phyloP scores from a whole-genome alignment of 2,113 vertebrate genomes.

The Marcusenius ussheri region DNA sequence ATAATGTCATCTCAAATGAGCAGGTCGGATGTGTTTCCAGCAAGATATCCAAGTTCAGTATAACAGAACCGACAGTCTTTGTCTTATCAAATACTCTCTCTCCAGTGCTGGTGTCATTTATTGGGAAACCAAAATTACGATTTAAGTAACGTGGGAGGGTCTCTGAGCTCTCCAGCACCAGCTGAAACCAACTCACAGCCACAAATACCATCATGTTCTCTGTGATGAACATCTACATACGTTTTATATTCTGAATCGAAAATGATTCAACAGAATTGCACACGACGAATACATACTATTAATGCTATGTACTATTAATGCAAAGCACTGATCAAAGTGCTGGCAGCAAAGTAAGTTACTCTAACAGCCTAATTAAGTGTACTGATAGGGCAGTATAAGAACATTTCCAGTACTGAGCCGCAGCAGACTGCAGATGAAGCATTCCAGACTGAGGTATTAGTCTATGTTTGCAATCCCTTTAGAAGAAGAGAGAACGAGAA shows the following conservation, averaged over 20 bases:
- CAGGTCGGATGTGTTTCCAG: neutral
- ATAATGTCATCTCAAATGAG: neutral
- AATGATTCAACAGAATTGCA: neutral
- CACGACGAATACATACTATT: neutral
- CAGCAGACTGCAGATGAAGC: neutral
- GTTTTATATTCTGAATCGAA: neutral
- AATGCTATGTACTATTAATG: neutral
- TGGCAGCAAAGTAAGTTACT: neutral
- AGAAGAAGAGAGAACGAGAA: constrained; percentile 16
- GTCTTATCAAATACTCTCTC: neutral
- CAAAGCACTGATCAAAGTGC: neutral
- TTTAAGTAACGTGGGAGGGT: neutral
- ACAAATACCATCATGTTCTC: neutral
- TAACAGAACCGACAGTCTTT: neutral
- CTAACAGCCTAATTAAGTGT: neutral
- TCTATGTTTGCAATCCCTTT: neutral
- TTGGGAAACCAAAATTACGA: neutral
- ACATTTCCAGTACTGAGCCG: neutral
- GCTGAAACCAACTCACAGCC: neutral
- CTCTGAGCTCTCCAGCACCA: neutral
- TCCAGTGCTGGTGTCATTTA: neutral
- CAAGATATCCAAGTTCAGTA: neutral
- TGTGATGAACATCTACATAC: neutral
- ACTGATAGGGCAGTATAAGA: neutral
- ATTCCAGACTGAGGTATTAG: too few species aligned